Percentiles rank a stretch among this genome's conserved stretches.
These are phyloP conservation scores for Xestoiulus laeticollis DNA, from an alignment of 2,888 invertebrate genomes.

Conservation along the genomic window DNA sequence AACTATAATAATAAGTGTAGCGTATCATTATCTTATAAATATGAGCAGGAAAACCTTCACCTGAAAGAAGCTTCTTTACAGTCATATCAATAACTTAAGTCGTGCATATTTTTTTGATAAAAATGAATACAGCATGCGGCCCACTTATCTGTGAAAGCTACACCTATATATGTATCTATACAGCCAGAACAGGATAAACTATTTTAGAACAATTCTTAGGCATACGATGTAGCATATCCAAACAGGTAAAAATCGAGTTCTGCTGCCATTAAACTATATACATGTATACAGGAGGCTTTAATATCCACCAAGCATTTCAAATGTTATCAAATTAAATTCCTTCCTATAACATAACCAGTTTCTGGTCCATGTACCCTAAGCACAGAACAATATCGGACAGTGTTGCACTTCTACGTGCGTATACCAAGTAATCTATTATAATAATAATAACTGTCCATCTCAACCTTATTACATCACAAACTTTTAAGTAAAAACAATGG, in stretches of 20 bases:
- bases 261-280: neutral
- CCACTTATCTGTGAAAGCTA: slow-evolving; percentile 14
- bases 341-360: neutral
- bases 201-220: neutral
- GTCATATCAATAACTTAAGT: slow-evolving; percentile 20
- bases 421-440: neutral
- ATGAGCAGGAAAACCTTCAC: slow-evolving; percentile 34
- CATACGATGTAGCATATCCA: neutral
- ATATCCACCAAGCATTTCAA: neutral
- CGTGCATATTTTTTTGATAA: neutral
- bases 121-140: neutral
- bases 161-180: neutral
- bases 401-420: neutral
- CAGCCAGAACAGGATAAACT: neutral
- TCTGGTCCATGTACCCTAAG: neutral
- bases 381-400: neutral
- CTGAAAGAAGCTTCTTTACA: slow-evolving; percentile 12
- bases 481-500: neutral
- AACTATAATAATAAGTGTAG: neutral
- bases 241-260: neutral
- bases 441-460: slow-evolving; percentile 2
- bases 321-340: slow-evolving; percentile 14
- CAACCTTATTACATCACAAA: neutral
- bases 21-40: neutral
- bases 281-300: neutral